A percentile compares a stretch with the other conserved stretches of the same genome.
Evolutionary conservation across 1,140 invertebrate species (phyloP).

Genomic region (Ceratosolen fusciceps): DNA sequence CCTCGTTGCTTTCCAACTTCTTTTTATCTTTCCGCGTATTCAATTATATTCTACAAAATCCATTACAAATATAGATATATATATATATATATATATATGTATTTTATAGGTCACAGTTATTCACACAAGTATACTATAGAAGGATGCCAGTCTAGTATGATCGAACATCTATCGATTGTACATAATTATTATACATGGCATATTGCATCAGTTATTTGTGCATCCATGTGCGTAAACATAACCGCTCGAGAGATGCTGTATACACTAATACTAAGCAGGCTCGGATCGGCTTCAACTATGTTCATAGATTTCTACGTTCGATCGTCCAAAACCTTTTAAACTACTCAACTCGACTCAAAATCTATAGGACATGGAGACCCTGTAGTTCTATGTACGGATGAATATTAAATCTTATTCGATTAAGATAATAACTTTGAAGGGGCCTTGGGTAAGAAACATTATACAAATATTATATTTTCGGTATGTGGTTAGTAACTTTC

Average conservation of each 20-base stretch:
- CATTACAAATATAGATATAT: no score
- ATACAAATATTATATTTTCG: no score
- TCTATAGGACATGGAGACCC: neutral
- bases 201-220: constrained; percentile 22
- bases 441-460: no score
- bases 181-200: constrained; percentile 38
- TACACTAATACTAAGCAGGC: neutral
- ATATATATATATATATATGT: no score
- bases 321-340: neutral
- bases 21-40: no score
- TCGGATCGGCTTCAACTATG: neutral
- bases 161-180: constrained; percentile 23
- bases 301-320: neutral
- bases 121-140: neutral
- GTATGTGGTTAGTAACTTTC: no score
- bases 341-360: neutral
- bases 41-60: neutral
- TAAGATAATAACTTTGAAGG: no score
- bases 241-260: neutral
- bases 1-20: no score
- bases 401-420: neutral
- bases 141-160: neutral
- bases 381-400: neutral
- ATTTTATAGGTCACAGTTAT: neutral
- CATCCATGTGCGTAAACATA: constrained; percentile 18